These are phyloP conservation scores for Coremacera marginata DNA, from an alignment of 2,888 invertebrate species.

Conservation along the genomic window DNA sequence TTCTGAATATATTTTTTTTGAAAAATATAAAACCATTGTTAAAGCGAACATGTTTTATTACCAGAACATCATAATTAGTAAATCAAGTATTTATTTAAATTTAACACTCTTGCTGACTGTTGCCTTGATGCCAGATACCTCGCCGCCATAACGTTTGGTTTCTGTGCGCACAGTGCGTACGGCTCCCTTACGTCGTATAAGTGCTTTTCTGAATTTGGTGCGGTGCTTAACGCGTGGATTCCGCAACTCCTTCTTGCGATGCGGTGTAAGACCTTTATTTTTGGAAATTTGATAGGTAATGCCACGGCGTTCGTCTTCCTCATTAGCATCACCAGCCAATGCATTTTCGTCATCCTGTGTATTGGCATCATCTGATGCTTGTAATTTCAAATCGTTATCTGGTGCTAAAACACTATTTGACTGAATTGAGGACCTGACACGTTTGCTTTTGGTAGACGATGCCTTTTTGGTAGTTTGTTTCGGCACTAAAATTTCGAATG, in stretches of 20 bases:
- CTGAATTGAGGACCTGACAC: conserved; percentile 30
- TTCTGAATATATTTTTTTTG: not conserved
- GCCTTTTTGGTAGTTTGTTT: not conserved
- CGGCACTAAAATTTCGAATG: conserved; percentile 54
- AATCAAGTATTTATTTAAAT: conserved; percentile 70
- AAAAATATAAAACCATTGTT: not conserved
- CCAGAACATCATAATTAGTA: not conserved
- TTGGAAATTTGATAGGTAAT: conserved; percentile 96
- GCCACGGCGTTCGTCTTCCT: conserved; percentile 75
- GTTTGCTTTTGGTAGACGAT: not conserved
- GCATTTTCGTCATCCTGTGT: conserved; percentile 70
- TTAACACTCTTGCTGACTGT: conserved; percentile 91
- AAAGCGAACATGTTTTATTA: not conserved
- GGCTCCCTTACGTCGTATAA: conserved; percentile 93
- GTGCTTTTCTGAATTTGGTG: conserved; percentile 91
- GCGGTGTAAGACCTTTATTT: conserved; percentile 93
- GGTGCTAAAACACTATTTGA: conserved; percentile 49
- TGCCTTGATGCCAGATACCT: conserved; percentile 93
- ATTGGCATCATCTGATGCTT: conserved; percentile 67
- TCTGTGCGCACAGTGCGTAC: conserved; percentile 88
- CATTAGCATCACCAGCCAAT: conserved; percentile 63
- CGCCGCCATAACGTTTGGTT: conserved; percentile 86
- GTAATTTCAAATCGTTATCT: conserved; percentile 61
- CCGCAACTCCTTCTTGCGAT: conserved; percentile 89
- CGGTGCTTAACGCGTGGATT: conserved; percentile 97